Base-by-base conservation (phyloP, 1,140 invertebrate species). In the Himalopsyche phryganea region DNA sequence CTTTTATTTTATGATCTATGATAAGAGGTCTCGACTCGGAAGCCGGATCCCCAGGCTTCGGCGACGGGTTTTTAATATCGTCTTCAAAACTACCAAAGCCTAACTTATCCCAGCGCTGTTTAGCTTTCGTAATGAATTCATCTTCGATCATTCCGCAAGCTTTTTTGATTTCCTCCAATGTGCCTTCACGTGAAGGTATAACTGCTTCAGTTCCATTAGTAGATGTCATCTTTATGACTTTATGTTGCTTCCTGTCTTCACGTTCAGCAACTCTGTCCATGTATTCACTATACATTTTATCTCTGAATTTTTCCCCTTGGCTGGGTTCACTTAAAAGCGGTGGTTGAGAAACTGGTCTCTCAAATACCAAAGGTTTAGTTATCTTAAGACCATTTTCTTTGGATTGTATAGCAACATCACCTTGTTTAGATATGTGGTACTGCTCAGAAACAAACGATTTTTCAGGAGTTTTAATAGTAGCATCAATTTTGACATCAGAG, bases 251-350 rank as follows among this genome's bases (percentile, higher is more conserved):
- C 20, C 90, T 79, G 66, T 91, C 83, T 61, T 88, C 83, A n/a
- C 88, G 79, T 71, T 90, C 87, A 1, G 85, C 80, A 47, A 92
- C 84, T 75, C 90, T 86, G 65, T 81, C 77, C 68, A 90, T 82
- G 71, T 90, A 92, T 71, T 92, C 90, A 57, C 87, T 80, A 67
- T 89, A 91, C 89, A 92, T 91, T 68, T 83, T 80, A 58, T 86
- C 82, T 6, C 88, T 80, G 66, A 90, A 83, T 33, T 81, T 79
- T 71, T 91, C 89, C 15, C 81, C 77, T 56, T 80, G 76, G 32
- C 71, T 78, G 42, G 76, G 76, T 60, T 72, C 73, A 58, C 76
- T 73, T 50, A 76, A 60, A 63, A 71, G 67, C 23, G 23, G 23
- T 9, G 23, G 4, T 28, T 28, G 23, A 45, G 67, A 66, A 10